Base-by-base conservation (phyloP, 2,113 vertebrate genomes). In the Heterocephalus glaber region DNA sequence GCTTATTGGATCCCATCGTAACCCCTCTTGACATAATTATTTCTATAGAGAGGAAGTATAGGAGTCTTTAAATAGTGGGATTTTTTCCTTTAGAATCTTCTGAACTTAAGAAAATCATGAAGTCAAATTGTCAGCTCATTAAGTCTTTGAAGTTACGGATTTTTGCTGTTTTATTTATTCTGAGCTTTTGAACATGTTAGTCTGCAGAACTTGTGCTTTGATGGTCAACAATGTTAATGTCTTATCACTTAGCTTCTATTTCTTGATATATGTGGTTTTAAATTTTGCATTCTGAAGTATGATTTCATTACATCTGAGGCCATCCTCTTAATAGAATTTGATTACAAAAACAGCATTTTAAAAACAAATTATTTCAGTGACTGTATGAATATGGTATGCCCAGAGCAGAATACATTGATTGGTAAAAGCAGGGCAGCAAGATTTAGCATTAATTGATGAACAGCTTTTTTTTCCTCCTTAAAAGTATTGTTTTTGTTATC, bases 361-460 rank as follows among this genome's bases (percentile, higher is more conserved):
- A 65, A 74, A 96, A 83, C 52, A 90, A 86, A 70, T 95, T n/a
- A 13, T 92, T 86, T 93, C 41, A 28, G 28, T 65, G 24, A 76
- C 22, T 92, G 72, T 93, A 24, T 89, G 54, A 91, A 58, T 87
- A 33, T 86, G 20, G 13, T 84, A 76, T 74, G 16, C 74, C 88
- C 19, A 82, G 52, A 77, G 86, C 84, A 58, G 38, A 70, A 20
- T 77, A 56, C 10, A 82, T 80, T 74, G 33, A 17, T 91, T 89
- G n/a, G 44, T 79, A 66, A 65, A 66, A 49, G 19, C 28, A 54
- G 58, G 56, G 6, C 33, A 66, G 20, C 14, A n/a, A 81, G 49
- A 79, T 56, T 60, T 56, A 65, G 11, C 33, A 79, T 80, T 87
- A 72, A 83, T 86, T 60, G 68, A 2, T 38, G 20, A 28, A 60